Evolutionary conservation across 2,888 invertebrate species (phyloP).

Genomic region (Drosophila borealis): DNA sequence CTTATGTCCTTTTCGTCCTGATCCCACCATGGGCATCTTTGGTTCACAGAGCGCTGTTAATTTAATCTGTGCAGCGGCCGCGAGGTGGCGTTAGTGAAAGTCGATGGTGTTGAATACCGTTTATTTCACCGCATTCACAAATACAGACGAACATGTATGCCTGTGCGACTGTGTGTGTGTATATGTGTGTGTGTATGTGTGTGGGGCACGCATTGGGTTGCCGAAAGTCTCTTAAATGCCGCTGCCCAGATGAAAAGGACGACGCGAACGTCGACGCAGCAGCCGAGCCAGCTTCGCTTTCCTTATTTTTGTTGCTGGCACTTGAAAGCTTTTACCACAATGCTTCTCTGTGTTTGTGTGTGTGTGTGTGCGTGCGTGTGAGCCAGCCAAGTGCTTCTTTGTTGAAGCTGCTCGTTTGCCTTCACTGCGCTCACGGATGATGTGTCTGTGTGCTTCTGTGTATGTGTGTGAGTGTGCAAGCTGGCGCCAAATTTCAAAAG

Average conservation of each 20-base stretch:
- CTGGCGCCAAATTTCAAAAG: slow-evolving; percentile 81
- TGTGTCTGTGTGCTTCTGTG: slow-evolving; percentile 18
- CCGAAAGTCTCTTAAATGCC: slow-evolving; percentile 58
- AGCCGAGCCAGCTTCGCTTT: slow-evolving; percentile 53
- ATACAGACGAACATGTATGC: slow-evolving; percentile 18
- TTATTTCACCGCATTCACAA: slow-evolving; percentile 62
- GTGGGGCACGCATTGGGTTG: slow-evolving; percentile 64
- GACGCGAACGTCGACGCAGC: slow-evolving; percentile 28
- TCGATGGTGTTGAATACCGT: slow-evolving; percentile 61
- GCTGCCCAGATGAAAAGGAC: slow-evolving; percentile 57
- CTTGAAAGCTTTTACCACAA: slow-evolving; percentile 80
- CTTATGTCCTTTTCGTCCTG: slow-evolving; percentile 27
- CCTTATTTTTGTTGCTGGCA: slow-evolving; percentile 64
- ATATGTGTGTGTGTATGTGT: slow-evolving; percentile 39
- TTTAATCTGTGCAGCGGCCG: slow-evolving; percentile 82
- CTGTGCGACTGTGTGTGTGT: slow-evolving; percentile 32
- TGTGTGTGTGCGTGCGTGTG: slow-evolving; percentile 32
- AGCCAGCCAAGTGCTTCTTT: slow-evolving; percentile 72
- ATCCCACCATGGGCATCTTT: slow-evolving; percentile 64
- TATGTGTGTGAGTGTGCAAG: slow-evolving; percentile 31
- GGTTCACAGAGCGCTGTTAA: slow-evolving; percentile 70
- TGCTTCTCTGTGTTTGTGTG: slow-evolving; percentile 36
- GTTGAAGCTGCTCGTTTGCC: slow-evolving; percentile 57
- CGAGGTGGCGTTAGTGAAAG: slow-evolving; percentile 82
- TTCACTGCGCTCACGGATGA: slow-evolving; percentile 47